Percentiles rank a stretch among this genome's conserved stretches.
Evolutionary conservation across 2,113 vertebrate genomes (phyloP).

Genomic region (Indicator maculatus): DNA sequence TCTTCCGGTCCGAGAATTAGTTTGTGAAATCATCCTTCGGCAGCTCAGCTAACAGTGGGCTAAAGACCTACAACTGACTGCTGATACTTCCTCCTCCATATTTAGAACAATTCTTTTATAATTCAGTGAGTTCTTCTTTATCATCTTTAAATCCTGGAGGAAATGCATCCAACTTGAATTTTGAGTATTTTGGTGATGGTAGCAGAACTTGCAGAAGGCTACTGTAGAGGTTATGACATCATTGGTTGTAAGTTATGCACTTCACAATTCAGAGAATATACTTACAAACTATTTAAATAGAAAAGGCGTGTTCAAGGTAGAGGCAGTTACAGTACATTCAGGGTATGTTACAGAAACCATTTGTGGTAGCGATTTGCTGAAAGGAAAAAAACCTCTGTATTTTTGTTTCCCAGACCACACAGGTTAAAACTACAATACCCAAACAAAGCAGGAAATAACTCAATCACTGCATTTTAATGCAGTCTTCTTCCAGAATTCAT

Average conservation of each 20-base stretch:
- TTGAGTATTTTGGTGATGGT: slow-evolving; percentile 27
- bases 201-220: slow-evolving; percentile 62
- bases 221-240: slow-evolving; percentile 41
- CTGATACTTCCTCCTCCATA: background rate
- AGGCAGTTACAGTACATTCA: slow-evolving; percentile 73
- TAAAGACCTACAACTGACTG: slow-evolving; percentile 46
- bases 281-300: slow-evolving; percentile 45
- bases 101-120: background rate
- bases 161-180: slow-evolving; percentile 21
- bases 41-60: slow-evolving; percentile 3
- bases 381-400: slow-evolving; percentile 42
- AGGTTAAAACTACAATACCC: slow-evolving; percentile 53
- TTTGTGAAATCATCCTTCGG: background rate
- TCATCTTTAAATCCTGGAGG: background rate
- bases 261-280: slow-evolving; percentile 46
- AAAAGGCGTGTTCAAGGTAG: slow-evolving; percentile 64
- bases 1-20: slow-evolving; percentile 46
- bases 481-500: slow-evolving; percentile 59
- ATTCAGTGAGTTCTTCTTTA: background rate
- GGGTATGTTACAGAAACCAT: slow-evolving; percentile 54
- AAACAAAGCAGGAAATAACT: slow-evolving; percentile 34
- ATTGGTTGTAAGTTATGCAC: slow-evolving; percentile 39
- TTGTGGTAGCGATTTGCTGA: slow-evolving; percentile 43
- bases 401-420: slow-evolving; percentile 63
- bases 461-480: slow-evolving; percentile 26